Evolutionary conservation across 2,888 invertebrate genomes (phyloP).

Genomic region (Melieria omissa): DNA sequence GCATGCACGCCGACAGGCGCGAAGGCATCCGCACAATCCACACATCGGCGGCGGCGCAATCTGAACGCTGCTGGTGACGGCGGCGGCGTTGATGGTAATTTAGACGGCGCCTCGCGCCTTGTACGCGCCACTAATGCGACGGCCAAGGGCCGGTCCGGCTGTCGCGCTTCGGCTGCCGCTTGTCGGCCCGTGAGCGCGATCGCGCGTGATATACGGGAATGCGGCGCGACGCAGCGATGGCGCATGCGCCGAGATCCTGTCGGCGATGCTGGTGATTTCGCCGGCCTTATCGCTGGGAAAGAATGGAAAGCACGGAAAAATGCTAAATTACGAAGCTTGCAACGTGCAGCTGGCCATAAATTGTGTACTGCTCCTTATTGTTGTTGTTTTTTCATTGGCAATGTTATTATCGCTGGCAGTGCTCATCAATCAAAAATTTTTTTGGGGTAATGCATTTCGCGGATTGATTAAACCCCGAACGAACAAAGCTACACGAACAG

Average conservation of each 20-base stretch:
- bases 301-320: background rate
- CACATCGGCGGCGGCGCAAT: background rate
- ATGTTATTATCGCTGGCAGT: constrained; percentile 11
- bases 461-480: constrained; percentile 28
- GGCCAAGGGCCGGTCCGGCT: constrained; percentile 11
- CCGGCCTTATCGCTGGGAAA: background rate
- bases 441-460: constrained; percentile 12
- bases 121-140: constrained; percentile 58
- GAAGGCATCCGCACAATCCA: background rate
- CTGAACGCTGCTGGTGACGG: background rate
- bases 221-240: too few relatives aligned
- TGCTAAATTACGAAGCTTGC: constrained; percentile 9
- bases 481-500: background rate
- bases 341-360: background rate
- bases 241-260: background rate
- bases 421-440: constrained; percentile 44
- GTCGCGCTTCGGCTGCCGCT: background rate
- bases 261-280: background rate
- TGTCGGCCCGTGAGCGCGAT: too few relatives aligned
- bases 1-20: constrained; percentile 21
- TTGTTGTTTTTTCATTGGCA: constrained; percentile 20
- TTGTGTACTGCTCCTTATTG: constrained; percentile 28
- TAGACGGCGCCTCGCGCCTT: constrained; percentile 64
- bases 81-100: constrained; percentile 52
- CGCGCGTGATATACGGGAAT: too few relatives aligned